These are phyloP conservation scores for Styela plicata DNA, from an alignment of 23 tunicate species.

Conservation along the genomic window DNA sequence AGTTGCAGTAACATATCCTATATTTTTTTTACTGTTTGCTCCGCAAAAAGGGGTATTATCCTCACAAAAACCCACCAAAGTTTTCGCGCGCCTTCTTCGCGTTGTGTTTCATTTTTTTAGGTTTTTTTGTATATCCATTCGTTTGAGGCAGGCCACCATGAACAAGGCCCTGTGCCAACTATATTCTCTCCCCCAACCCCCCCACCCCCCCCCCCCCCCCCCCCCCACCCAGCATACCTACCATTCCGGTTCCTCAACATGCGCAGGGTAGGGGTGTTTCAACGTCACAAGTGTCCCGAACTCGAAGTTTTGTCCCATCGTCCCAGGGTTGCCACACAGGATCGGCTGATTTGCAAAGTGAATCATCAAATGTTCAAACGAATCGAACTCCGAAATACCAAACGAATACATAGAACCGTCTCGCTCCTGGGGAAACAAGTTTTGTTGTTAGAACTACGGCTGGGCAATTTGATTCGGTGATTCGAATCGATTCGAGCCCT, in stretches of 20 bases:
- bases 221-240: slow-evolving; percentile 19
- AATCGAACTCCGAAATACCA: slow-evolving; percentile 45
- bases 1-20: too few relatives aligned
- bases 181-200: background rate
- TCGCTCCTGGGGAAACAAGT: slow-evolving; percentile 1
- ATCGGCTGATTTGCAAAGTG: slow-evolving; percentile 66
- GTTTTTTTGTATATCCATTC: background rate
- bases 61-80: too few relatives aligned
- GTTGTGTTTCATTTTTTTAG: background rate
- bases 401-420: slow-evolving; percentile 33
- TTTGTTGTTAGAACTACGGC: too few relatives aligned
- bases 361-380: slow-evolving; percentile 46
- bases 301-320: slow-evolving; percentile 58
- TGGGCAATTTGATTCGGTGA: too few relatives aligned
- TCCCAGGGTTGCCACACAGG: slow-evolving; percentile 60
- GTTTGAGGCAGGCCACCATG: background rate
- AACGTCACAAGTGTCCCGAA: slow-evolving; percentile 54
- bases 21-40: too few relatives aligned
- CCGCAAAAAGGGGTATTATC: too few relatives aligned
- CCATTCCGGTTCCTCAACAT: slow-evolving; percentile 47
- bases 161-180: background rate
- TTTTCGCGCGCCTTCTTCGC: background rate
- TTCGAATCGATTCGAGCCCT: too few relatives aligned
- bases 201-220: background rate
- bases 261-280: slow-evolving; percentile 43